phyloP scores from a whole-genome alignment of 2,888 invertebrate genomes.

The Meiosimyza platycephala region DNA sequence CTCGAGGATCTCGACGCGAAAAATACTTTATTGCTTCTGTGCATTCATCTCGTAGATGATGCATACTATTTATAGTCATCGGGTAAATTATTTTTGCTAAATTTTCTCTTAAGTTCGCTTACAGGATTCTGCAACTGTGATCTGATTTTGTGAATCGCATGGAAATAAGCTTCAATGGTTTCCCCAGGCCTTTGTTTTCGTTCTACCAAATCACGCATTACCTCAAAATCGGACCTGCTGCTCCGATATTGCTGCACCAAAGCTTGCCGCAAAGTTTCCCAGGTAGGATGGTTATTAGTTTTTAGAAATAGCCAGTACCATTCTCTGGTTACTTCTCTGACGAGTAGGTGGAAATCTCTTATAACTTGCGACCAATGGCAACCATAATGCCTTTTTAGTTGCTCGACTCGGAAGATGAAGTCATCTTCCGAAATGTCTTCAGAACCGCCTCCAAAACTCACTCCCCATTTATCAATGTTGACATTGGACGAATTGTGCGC shows the following conservation, averaged over 20 bases:
- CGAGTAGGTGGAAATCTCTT: background rate
- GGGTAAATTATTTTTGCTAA: constrained; percentile 17
- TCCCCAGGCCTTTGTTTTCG: background rate
- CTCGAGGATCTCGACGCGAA: background rate
- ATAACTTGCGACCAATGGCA: background rate
- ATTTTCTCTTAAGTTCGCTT: constrained; percentile 1
- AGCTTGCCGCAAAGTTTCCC: background rate
- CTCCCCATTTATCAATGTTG: constrained; percentile 11
- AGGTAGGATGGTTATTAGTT: background rate
- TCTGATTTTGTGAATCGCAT: constrained; percentile 16
- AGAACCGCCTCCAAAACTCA: background rate
- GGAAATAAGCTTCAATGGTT: constrained; percentile 1
- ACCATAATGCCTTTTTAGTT: background rate
- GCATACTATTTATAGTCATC: constrained; percentile 9
- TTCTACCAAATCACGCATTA: constrained; percentile 12
- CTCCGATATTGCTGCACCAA: background rate
- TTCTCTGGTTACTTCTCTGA: background rate
- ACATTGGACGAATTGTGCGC: too few relatives aligned
- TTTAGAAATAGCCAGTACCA: constrained; percentile 3
- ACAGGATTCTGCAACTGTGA: background rate
- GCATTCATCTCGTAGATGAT: constrained; percentile 30
- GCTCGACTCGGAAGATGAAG: constrained; percentile 2
- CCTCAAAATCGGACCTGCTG: background rate
- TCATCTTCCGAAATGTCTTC: background rate
- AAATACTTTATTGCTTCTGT: constrained; percentile 5